Evolutionary conservation across 2,113 vertebrate species (phyloP).

Genomic region (Spermophilus dauricus): DNA sequence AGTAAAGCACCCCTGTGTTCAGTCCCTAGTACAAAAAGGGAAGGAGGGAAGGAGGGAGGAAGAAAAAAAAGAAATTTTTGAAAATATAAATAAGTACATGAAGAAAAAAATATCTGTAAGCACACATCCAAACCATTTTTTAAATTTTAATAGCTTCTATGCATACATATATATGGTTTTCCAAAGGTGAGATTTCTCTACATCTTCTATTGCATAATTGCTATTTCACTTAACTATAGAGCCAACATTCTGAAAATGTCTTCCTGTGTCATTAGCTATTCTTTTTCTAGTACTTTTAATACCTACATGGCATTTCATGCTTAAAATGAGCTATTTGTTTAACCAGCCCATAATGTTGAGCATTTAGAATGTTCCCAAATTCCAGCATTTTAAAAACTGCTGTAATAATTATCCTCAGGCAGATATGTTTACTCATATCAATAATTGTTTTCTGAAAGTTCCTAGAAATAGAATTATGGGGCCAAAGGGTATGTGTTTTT

Average conservation of each 20-base stretch:
- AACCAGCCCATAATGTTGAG: neutral
- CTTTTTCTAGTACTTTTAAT: slow-evolving; percentile 6
- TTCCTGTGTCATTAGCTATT: slow-evolving; percentile 13
- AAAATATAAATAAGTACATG: neutral
- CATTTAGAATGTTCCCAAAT: neutral
- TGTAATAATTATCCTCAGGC: neutral
- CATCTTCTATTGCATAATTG: neutral
- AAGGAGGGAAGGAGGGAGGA: no score
- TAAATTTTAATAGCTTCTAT: slow-evolving; percentile 27
- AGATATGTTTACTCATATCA: neutral
- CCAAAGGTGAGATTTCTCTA: slow-evolving; percentile 10
- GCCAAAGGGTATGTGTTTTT: neutral
- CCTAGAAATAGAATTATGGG: neutral
- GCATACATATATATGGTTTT: neutral
- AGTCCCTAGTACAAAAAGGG: no score
- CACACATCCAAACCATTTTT: neutral
- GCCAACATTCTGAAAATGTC: slow-evolving; percentile 21
- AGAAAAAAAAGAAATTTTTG: no score
- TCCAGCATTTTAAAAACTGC: neutral
- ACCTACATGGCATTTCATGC: neutral
- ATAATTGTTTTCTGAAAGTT: neutral
- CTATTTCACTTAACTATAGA: neutral
- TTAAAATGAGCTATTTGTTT: slow-evolving; percentile 13
- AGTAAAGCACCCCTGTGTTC: no score
- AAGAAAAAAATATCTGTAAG: neutral